A percentile compares a stretch with the other conserved stretches of the same genome.
These are phyloP conservation scores for Hydriomena furcata DNA, from an alignment of 2,888 invertebrate species.

Conservation along the genomic window DNA sequence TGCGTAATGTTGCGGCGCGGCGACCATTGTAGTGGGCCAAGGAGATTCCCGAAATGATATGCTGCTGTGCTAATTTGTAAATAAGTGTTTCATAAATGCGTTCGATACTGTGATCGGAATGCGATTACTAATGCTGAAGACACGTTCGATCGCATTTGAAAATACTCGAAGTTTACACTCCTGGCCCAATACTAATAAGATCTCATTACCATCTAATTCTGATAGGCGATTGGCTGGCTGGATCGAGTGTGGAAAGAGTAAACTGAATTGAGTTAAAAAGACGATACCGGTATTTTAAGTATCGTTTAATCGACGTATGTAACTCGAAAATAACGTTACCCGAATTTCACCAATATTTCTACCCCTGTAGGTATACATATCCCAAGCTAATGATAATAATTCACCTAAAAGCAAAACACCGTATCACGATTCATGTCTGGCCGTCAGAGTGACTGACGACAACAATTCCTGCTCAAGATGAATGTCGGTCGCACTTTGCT, in stretches of 20 bases:
- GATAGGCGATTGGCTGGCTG: too few species aligned
- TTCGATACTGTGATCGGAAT: slow-evolving; percentile 21
- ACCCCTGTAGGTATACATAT: too few species aligned
- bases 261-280: too few species aligned
- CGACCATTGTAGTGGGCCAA: slow-evolving; percentile 57
- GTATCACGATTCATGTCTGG: slow-evolving; percentile 1
- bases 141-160: not conserved
- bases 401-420: not conserved
- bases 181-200: too few species aligned
- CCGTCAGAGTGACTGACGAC: slow-evolving; percentile 13
- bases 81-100: not conserved
- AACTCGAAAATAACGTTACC: too few species aligned
- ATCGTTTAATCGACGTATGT: too few species aligned
- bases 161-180: not conserved
- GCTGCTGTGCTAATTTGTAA: slow-evolving; percentile 42
- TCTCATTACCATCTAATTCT: too few species aligned
- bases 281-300: too few species aligned
- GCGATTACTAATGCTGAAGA: slow-evolving; percentile 19
- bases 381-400: too few species aligned
- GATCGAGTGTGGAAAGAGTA: too few species aligned
- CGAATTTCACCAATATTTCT: too few species aligned
- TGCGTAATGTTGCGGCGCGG: slow-evolving; percentile 17
- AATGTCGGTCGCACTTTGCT: slow-evolving; percentile 15
- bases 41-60: slow-evolving; percentile 51
- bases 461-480: slow-evolving; percentile 15